Conservation (phyloP, 2,113 vertebrate genomes). For the Dasyprocta punctata region DNA sequence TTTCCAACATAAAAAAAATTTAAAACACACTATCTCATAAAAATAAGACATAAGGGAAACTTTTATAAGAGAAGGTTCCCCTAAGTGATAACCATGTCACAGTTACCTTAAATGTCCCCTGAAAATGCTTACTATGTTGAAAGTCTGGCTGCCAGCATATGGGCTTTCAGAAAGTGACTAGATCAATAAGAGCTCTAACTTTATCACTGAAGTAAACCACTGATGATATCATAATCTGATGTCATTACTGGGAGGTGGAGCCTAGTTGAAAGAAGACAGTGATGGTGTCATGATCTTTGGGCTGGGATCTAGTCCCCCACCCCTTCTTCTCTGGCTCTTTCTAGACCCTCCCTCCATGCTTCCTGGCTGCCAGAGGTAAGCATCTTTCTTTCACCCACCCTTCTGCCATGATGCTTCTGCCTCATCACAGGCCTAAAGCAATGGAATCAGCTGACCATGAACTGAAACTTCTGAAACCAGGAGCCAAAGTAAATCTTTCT, state of each 20-base stretch:
- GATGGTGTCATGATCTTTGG: no score
- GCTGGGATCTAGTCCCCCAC: neutral
- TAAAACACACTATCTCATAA: constrained; percentile 2
- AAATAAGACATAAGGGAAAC: constrained; percentile 38
- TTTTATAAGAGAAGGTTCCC: neutral
- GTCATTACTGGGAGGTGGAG: neutral
- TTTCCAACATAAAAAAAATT: constrained; percentile 37
- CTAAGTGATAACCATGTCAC: neutral
- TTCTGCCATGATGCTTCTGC: neutral
- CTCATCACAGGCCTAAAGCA: neutral
- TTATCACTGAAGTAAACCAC: neutral
- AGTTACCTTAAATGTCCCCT: neutral
- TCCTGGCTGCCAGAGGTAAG: neutral
- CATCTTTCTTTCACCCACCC: neutral
- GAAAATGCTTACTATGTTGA: neutral
- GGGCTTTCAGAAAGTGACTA: neutral
- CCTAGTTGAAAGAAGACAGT: neutral
- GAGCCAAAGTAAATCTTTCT: neutral
- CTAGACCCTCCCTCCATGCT: neutral
- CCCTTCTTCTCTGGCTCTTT: neutral
- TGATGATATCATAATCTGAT: neutral
- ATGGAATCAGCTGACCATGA: neutral
- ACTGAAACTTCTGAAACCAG: neutral
- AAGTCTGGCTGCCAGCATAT: neutral
- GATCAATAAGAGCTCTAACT: neutral